Base-by-base conservation (phyloP, 2,113 vertebrate genomes). In the Microcebus tavaratra region DNA sequence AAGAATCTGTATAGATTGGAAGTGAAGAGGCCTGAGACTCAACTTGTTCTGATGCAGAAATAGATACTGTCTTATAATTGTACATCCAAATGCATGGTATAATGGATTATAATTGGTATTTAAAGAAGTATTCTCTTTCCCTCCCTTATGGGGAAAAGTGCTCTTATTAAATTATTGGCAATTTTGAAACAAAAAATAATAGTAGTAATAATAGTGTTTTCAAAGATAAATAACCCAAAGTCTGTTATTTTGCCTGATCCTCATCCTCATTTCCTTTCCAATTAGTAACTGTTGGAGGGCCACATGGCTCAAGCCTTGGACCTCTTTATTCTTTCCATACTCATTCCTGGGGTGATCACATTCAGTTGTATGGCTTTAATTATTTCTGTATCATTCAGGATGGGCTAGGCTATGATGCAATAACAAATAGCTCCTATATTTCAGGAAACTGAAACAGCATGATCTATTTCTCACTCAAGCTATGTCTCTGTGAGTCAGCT, bases 371-470 rank as follows among this genome's bases (percentile, higher is more conserved):
- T 7, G 4, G 20, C 36, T 50, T 63, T 15, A 61, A 45, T 94
- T 55, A 87, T 90, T 65, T 76, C 53, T 45, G 2, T 45, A 42
- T 92, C 75, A 45, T 88, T 63, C n/a, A 65, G 42, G 21, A 81
- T 59, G 5, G 67, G 13, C 23, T 48, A 95, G 12, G 11, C 63
- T 88, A 36, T 80, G 50, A 68, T 87, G 23, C 18, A 87, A 2
- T 83, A 87, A 93, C 55, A 97, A 95, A 79, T 88, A 88, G 55
- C 67, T 21, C n/a, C 23, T 31, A 29, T 87, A 72, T 93, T 82
- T 81, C 39, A 57, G 6, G 25, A 86, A 50, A 78, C 21, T n/a
- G 85, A 79, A 76, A 63, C 4, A 39, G 3, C 29, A 92, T 92
- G 12, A n/a, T 78, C 65, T 82, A 45, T 34, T 82, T 93, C 72